phyloP scores from a whole-genome alignment of 1,140 invertebrate species.

The Drosophila fuyamai region DNA sequence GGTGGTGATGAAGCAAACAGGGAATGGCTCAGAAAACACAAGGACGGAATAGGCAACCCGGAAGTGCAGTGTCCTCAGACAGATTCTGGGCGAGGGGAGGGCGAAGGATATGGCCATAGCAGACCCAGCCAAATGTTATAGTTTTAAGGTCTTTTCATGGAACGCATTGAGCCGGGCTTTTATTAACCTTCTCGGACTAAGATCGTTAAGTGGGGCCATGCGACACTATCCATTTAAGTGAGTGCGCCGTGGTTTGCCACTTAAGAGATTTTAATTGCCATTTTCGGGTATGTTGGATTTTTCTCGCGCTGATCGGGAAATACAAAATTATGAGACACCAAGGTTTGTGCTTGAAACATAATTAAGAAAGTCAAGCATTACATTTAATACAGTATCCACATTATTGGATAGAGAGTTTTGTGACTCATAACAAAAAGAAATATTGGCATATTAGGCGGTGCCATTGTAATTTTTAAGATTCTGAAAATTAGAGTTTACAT shows the following conservation, averaged over 20 bases:
- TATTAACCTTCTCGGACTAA: conserved; percentile 40
- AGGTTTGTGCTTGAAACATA: too few species aligned
- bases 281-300: conserved; percentile 18
- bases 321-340: background rate
- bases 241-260: conserved; percentile 53
- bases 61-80: conserved; percentile 44
- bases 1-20: conserved; percentile 29
- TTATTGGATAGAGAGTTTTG: too few species aligned
- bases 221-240: conserved; percentile 57
- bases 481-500: too few species aligned
- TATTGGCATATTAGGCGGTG: too few species aligned
- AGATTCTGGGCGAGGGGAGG: background rate
- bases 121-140: conserved; percentile 63
- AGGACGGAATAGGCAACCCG: conserved; percentile 33
- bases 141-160: conserved; percentile 24
- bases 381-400: too few species aligned
- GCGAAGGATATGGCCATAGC: background rate
- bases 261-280: conserved; percentile 70
- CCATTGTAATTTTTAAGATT: too few species aligned
- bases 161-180: conserved; percentile 29
- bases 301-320: background rate
- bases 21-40: conserved; percentile 17
- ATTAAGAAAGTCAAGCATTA: too few species aligned
- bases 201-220: background rate
- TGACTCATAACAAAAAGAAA: too few species aligned